Evolutionary conservation across 2,113 vertebrate genomes (phyloP), one percentile per base, ranked within the genome.

Genomic region (Pangasianodon gigas): DNA sequence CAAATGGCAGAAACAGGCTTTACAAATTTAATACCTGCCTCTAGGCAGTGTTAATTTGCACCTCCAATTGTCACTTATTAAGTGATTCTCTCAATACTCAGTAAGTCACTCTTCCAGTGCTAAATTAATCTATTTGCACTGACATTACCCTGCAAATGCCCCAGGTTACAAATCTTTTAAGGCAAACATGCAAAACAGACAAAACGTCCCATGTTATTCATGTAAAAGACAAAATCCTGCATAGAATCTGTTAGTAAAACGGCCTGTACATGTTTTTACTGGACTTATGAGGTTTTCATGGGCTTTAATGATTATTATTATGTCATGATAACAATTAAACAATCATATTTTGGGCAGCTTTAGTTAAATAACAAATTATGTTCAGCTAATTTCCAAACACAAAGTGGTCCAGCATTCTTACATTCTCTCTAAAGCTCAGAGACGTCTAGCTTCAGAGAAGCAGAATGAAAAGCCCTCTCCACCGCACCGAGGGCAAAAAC

Each of bases 391-490:
- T 58, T 74, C 46, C 54, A 44, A 65, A 37, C 21, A 67, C 48
- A 69, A 62, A 77, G 26, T 62, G 11, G 48, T 58, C 67, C 32
- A 74, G 80, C 71, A 48, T 32, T 51, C 26, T 8, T 37, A 14
- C 58, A 29, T n/a, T 69, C 60, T 16, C 62, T 71, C 32, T 52
- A 89, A 85, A 85, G 41, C 84, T 81, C 79, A 67, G 56, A 19
- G 48, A 29, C 7, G 54, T 71, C n/a, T 52, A 54, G 86, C 62
- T 90, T 18, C 52, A 44, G 71, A 79, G 54, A 37, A 37, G n/a
- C 51, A 71, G 5, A 85, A 71, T 74, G 79, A 44, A 90, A 87
- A 74, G 48, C 77, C 54, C 54, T 41, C 65, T 88, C 67, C 41
- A 69, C 74, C 6, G 75, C 41, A 69, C 74, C 9, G 75, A 83